These are phyloP conservation scores for Cyanoliseus patagonus DNA, from an alignment of 2,113 vertebrate species.

Conservation along the genomic window DNA sequence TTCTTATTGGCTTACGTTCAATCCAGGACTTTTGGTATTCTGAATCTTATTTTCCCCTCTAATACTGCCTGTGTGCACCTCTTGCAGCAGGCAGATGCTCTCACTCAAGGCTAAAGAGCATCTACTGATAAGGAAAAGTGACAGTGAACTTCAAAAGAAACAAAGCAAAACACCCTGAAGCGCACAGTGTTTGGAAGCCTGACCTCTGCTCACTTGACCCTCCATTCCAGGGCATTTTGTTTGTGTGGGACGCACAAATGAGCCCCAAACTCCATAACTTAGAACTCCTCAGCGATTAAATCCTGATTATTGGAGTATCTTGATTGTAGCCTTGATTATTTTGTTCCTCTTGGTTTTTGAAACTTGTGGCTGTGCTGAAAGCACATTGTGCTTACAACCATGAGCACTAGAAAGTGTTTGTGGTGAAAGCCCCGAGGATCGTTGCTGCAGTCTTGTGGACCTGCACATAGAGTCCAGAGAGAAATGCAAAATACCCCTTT, in stretches of 20 bases:
- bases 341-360: not conserved
- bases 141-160: slow-evolving; percentile 35
- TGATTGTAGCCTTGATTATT: not conserved
- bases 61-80: not conserved
- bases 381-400: fast-evolving
- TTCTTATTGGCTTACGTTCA: not conserved
- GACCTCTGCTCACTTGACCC: not conserved
- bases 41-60: not conserved
- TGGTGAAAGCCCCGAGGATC: not conserved
- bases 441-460: not conserved
- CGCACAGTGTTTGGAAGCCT: not conserved
- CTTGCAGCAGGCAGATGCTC: not conserved
- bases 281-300: not conserved
- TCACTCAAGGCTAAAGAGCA: not conserved
- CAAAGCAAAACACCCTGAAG: not conserved
- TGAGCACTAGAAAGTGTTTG: not conserved
- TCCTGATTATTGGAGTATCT: not conserved
- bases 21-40: not conserved
- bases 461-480: not conserved
- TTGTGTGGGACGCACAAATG: not conserved
- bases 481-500: not conserved
- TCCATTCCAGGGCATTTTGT: not conserved
- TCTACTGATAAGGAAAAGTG: not conserved
- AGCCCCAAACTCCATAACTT: not conserved
- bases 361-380: not conserved